Percentiles rank a stretch among this genome's conserved stretches.
phyloP scores from a whole-genome alignment of 1,140 invertebrate genomes.

The Drosophila sp. region DNA sequence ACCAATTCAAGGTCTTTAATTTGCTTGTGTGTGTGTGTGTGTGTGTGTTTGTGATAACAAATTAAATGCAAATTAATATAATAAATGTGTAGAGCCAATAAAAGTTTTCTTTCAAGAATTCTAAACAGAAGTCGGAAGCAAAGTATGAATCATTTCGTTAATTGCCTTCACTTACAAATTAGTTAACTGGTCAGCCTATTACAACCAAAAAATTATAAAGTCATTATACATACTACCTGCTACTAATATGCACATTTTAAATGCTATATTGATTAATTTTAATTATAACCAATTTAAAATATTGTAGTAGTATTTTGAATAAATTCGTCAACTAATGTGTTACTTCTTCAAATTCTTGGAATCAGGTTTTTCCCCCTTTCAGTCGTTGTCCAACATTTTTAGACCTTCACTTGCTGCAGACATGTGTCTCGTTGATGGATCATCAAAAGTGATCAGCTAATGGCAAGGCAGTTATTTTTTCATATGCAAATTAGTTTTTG shows the following conservation, averaged over 20 bases:
- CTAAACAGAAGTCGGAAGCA: slow-evolving; percentile 30
- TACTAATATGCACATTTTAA: not conserved
- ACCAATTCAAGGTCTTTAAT: slow-evolving; percentile 23
- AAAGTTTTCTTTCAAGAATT: not conserved
- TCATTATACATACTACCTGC: slow-evolving; percentile 24
- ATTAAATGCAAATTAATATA: slow-evolving; percentile 32
- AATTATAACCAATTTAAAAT: slow-evolving; percentile 8
- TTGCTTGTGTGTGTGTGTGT: not conserved
- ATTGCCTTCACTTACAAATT: slow-evolving; percentile 17
- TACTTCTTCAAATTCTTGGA: slow-evolving; percentile 1
- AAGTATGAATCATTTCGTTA: slow-evolving; percentile 14
- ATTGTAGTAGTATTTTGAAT: slow-evolving; percentile 4
- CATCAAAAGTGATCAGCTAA: slow-evolving; percentile 7
- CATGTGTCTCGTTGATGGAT: slow-evolving; percentile 1
- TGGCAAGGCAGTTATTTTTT: slow-evolving; percentile 1
- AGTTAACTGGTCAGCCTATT: not conserved
- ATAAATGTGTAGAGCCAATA: not conserved
- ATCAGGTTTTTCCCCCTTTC: slow-evolving; percentile 6
- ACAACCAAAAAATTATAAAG: slow-evolving; percentile 33
- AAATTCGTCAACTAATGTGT: not conserved
- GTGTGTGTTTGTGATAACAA: slow-evolving; percentile 8
- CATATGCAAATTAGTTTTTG: slow-evolving; percentile 9
- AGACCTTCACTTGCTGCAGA: not conserved
- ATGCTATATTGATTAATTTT: slow-evolving; percentile 1
- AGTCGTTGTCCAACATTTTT: not conserved